Evolutionary conservation across 1,140 invertebrate genomes (phyloP), one percentile per base, ranked within the genome.

Genomic region (Drosophila neocordata): DNA sequence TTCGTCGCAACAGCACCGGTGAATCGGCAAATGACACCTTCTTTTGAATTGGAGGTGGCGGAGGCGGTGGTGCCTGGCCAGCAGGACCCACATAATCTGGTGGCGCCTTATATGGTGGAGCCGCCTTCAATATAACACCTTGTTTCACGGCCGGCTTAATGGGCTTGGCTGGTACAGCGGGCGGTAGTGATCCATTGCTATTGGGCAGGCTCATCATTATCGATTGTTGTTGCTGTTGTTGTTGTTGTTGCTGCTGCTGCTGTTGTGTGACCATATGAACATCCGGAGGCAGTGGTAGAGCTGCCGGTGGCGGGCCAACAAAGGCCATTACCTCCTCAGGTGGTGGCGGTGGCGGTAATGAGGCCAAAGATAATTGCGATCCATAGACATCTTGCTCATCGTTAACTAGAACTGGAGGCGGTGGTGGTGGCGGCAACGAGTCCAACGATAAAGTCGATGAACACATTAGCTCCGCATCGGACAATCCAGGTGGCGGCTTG

Each of bases 361-460:
- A 95, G 27, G 93, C 93, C 8, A 95, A 76, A 48, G 94, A 95
- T 22, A 95, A 89, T 74, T 94, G 94, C 0, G 95, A 95, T 1
- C 95, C 95, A 12, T 93, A 94, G 0, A 96, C 92, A 70, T 96
- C 94, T 2, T 93, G 93, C 11, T 93, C 93, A 61, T 94, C 93
- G 7, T 92, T 82, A 1, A 93, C 93, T 6, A 94, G 77, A 52
- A 95, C 95, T 9, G 38, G n/a, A 7, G 93, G 92, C 9, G 93
- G 92, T 0, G 95, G 95, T 2, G 95, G 95, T 1, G 96, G 96
- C 1, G 96, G 96, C 56, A 96, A 81, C 8, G 95, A 95, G 59
- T 96, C 95, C 38, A 96, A 88, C 13, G 95, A 96, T 1, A 96
- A 91, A n/a, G 95, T 96, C 0, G 95, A 96, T 35, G 95, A 94